phyloP scores from a whole-genome alignment of 2,113 vertebrate species.

The Ailuropoda melanoleuca region DNA sequence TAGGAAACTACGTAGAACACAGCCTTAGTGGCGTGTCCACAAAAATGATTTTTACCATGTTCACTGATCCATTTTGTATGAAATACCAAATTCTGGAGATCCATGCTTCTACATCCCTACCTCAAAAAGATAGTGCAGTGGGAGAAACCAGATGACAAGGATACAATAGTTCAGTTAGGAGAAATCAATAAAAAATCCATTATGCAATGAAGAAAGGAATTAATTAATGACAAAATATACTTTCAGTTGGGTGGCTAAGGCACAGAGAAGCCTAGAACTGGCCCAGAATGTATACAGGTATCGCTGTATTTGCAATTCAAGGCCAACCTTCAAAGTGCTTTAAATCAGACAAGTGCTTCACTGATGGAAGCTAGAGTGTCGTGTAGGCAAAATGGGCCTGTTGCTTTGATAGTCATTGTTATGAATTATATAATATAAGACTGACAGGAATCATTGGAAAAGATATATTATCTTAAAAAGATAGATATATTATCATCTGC shows the following conservation, averaged over 20 bases:
- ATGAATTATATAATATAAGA: neutral
- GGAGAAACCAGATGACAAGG: neutral
- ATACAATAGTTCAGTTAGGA: neutral
- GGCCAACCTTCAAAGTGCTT: neutral
- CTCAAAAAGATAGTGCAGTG: neutral
- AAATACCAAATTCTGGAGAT: slow-evolving; percentile 33
- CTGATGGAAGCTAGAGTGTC: neutral
- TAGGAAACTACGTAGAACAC: neutral
- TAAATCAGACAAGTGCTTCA: neutral
- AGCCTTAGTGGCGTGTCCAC: neutral
- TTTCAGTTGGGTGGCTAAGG: neutral
- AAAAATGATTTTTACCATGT: neutral
- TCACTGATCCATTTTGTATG: neutral
- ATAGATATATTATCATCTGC: neutral
- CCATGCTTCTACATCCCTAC: neutral
- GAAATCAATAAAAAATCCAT: neutral
- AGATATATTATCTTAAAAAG: neutral
- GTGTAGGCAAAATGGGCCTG: neutral
- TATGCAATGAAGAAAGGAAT: neutral
- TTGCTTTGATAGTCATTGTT: neutral
- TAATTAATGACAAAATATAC: neutral
- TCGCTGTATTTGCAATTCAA: neutral
- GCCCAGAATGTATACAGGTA: neutral
- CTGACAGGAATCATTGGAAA: neutral
- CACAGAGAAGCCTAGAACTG: neutral